These are phyloP conservation scores for Vulpes vulpes DNA, from an alignment of 2,113 vertebrate genomes.

Conservation along the genomic window DNA sequence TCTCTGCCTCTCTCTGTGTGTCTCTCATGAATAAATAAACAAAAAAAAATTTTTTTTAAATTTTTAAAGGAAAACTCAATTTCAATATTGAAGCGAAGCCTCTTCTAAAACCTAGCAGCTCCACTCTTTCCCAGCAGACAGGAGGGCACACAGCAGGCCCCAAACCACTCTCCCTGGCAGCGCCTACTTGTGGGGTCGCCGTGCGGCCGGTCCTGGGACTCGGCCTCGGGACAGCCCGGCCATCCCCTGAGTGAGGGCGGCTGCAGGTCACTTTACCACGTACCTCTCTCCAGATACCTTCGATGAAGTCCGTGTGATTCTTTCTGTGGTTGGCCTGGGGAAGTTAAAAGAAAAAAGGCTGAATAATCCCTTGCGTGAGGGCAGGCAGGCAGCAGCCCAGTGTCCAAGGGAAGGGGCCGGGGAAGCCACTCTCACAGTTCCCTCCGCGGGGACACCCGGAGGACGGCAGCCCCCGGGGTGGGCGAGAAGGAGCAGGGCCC, in stretches of 20 bases:
- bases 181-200: neutral
- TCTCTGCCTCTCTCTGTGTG: too few species aligned
- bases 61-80: neutral
- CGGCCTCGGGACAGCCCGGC: rapidly evolving
- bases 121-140: neutral
- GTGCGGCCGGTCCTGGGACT: neutral
- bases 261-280: rapidly evolving
- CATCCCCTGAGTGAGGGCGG: rapidly evolving
- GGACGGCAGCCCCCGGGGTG: neutral
- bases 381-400: neutral
- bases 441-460: neutral
- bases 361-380: neutral
- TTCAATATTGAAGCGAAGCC: neutral
- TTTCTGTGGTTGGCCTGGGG: constrained; percentile 27
- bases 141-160: neutral
- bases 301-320: neutral
- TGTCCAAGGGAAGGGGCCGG: neutral
- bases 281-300: constrained; percentile 72
- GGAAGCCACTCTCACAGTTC: rapidly evolving
- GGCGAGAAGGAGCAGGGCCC: too few species aligned
- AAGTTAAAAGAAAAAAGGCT: too few species aligned
- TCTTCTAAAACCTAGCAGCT: neutral
- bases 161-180: neutral
- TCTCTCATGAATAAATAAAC: too few species aligned
- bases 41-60: too few species aligned